Evolutionary conservation across 1,140 invertebrate genomes (phyloP).

Genomic region (Halyomorpha halys): DNA sequence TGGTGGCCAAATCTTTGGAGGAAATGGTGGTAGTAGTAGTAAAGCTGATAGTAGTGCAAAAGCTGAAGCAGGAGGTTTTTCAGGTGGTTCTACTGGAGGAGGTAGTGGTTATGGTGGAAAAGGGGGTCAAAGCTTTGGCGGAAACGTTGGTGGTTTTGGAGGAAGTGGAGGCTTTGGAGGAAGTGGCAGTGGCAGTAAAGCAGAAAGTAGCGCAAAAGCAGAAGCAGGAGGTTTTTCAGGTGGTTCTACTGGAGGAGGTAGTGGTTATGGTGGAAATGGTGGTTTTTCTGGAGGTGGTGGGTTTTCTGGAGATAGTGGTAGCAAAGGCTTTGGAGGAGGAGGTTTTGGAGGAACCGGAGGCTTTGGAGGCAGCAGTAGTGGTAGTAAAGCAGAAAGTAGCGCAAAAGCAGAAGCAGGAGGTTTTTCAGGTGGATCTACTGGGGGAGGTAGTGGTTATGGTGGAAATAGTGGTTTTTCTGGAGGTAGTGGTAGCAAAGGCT

Average conservation of each 20-base stretch:
- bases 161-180: background rate
- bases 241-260: background rate
- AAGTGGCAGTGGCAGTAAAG: background rate
- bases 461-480: background rate
- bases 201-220: background rate
- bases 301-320: background rate
- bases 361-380: background rate
- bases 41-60: background rate
- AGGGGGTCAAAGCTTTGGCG: background rate
- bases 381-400: background rate
- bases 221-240: background rate
- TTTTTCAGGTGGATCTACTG: background rate
- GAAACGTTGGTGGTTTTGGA: background rate
- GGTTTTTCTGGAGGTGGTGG: background rate
- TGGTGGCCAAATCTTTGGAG: background rate
- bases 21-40: background rate
- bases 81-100: background rate
- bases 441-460: background rate
- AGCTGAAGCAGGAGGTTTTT: background rate
- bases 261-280: background rate
- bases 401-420: background rate
- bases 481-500: background rate
- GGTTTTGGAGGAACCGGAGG: background rate
- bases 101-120: background rate
- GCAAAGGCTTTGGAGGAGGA: background rate